Base-by-base conservation (phyloP, 2,888 invertebrate species). In the Latrodectus hesperus region DNA sequence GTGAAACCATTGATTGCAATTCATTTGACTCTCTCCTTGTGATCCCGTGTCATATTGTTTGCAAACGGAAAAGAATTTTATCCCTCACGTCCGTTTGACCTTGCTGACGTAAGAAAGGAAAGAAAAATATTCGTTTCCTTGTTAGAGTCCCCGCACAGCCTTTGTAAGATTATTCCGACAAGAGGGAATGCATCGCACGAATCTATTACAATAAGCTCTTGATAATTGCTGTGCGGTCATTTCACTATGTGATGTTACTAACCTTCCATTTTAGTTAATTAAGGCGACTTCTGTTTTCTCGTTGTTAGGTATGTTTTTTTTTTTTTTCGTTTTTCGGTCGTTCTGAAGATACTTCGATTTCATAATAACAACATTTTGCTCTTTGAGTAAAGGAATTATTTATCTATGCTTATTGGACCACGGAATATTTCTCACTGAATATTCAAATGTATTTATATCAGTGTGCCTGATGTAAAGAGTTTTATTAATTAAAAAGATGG, bases 61-160 rank as follows among this genome's bases (percentile, higher is more conserved):
- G 55, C 55, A 55, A 55, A 55, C 55, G 55, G 55, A 16, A 55
- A 55, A 55, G 8, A 55, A 55, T 55, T 55, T 55, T 55, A 14
- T 55, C 14, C 11, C 16, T 55, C 70, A 70, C 9, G 22, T 70
- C 70, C 12, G 22, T 26, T 9, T 49, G 68, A 68, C 74, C 82
- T 75, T 82, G 52, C 55, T 55, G n/a, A 22, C 14, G n/a, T 26
- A 67, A 75, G 68, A 49, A 73, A 73, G 17, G 67, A 26, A 38
- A 70, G 14, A 38, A n/a, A 70, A n/a, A 70, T 22, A 75, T 38
- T 26, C 52, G 53, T 82, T 81, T 82, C 82, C 82, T 82, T 82
- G 65, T 82, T n/a, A 60, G 17, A 74, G n/a, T 74, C 17, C 22
- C 22, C 22, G 22, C 14, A 26, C 64, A 64, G 49, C 53, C 55